phyloP scores from a whole-genome alignment of 2,797 vertebrate species.

The Pteropus rufus region DNA sequence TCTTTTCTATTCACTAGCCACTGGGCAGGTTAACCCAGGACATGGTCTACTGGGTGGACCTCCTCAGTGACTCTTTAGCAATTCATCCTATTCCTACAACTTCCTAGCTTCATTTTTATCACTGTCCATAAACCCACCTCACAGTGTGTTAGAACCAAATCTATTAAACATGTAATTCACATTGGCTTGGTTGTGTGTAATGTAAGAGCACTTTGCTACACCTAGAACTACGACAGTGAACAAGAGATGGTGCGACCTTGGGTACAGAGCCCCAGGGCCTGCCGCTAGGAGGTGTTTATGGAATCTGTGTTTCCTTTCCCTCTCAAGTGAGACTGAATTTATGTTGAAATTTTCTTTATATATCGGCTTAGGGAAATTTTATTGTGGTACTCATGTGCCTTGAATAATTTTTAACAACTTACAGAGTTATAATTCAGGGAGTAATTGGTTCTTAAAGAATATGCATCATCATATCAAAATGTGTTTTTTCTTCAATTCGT shows the following conservation, averaged over 20 bases:
- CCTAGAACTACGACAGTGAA: background rate
- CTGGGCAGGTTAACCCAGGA: background rate
- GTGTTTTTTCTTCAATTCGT: background rate
- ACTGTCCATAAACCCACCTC: background rate
- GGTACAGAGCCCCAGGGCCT: background rate
- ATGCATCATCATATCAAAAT: background rate
- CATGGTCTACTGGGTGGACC: background rate
- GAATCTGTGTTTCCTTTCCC: background rate
- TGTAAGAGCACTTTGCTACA: accelerated
- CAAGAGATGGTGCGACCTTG: background rate
- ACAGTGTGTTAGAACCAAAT: background rate
- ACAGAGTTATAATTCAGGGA: background rate
- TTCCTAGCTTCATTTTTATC: background rate
- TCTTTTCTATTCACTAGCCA: background rate
- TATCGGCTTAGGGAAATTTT: conserved; percentile 2
- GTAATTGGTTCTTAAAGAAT: background rate
- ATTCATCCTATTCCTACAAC: background rate
- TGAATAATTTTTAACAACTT: background rate
- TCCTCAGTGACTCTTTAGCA: background rate
- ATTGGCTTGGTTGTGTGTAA: background rate
- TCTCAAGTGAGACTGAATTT: background rate
- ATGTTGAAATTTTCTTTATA: background rate
- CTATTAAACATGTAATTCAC: background rate
- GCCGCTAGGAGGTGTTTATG: background rate
- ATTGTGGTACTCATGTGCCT: background rate